Percentiles rank a stretch among this genome's conserved stretches.
phyloP scores from a whole-genome alignment of 2,888 invertebrate species.

The Sipha maydis region DNA sequence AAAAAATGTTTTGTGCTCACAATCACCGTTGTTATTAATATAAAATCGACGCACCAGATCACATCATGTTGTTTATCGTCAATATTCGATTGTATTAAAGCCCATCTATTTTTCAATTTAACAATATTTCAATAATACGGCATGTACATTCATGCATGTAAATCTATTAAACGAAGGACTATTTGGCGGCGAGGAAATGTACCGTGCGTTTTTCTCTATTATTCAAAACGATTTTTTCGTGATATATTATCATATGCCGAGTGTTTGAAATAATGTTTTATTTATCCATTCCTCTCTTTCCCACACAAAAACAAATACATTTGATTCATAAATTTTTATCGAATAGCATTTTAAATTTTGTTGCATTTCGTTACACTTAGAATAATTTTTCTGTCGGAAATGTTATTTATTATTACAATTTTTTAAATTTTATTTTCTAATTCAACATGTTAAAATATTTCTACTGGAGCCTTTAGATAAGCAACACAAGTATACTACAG shows the following conservation, averaged over 20 bases:
- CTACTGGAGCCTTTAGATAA: background rate
- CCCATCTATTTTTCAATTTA: background rate
- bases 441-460: background rate
- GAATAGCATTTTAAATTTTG: background rate
- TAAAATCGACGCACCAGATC: background rate
- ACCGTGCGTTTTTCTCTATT: background rate
- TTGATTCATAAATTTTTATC: background rate
- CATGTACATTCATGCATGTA: conserved; percentile 16
- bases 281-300: background rate
- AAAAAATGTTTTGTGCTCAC: background rate
- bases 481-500: background rate
- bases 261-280: conserved; percentile 4
- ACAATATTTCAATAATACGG: background rate
- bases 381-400: background rate
- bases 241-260: conserved; percentile 14
- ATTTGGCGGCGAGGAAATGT: background rate
- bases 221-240: background rate
- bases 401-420: background rate
- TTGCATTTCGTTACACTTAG: background rate
- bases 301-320: background rate
- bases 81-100: background rate
- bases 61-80: background rate
- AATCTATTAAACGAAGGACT: background rate
- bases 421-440: background rate
- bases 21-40: background rate